phyloP scores from a whole-genome alignment of 2,797 vertebrate genomes.

The Nannoperca australis region DNA sequence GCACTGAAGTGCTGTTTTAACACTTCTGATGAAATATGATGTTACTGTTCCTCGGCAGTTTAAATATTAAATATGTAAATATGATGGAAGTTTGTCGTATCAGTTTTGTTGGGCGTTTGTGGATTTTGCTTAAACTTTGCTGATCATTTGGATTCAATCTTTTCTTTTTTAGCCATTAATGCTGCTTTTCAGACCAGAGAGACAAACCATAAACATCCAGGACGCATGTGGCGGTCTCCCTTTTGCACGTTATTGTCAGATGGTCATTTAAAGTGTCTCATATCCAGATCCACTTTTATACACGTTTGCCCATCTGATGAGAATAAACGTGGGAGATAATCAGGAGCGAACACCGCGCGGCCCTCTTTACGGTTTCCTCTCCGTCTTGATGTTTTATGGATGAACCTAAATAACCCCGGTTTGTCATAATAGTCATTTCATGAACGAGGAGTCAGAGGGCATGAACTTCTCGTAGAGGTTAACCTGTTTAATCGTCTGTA shows the following conservation, averaged over 20 bases:
- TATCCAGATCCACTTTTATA: background rate
- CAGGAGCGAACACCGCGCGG: background rate
- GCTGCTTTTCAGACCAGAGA: background rate
- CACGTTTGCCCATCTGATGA: background rate
- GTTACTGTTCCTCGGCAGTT: no score
- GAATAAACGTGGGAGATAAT: background rate
- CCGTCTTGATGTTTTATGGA: slow-evolving; percentile 21
- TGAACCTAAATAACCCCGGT: slow-evolving; percentile 37
- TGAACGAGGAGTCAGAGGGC: slow-evolving; percentile 44
- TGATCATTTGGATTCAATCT: background rate
- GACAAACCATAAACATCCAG: background rate
- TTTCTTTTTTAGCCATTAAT: background rate
- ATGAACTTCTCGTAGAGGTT: slow-evolving; percentile 48
- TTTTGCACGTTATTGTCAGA: background rate
- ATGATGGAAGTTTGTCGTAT: no score
- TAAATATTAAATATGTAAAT: no score
- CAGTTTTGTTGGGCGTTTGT: background rate
- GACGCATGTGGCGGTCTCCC: background rate
- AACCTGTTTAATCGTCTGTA: slow-evolving; percentile 57
- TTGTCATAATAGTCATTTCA: slow-evolving; percentile 54
- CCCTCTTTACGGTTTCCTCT: background rate
- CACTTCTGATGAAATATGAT: background rate
- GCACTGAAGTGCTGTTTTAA: background rate
- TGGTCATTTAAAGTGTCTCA: slow-evolving; percentile 20
- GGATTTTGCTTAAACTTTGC: background rate